Base-by-base conservation (phyloP, 2,888 invertebrate genomes). In the Zaprionus bogoriensis region DNA sequence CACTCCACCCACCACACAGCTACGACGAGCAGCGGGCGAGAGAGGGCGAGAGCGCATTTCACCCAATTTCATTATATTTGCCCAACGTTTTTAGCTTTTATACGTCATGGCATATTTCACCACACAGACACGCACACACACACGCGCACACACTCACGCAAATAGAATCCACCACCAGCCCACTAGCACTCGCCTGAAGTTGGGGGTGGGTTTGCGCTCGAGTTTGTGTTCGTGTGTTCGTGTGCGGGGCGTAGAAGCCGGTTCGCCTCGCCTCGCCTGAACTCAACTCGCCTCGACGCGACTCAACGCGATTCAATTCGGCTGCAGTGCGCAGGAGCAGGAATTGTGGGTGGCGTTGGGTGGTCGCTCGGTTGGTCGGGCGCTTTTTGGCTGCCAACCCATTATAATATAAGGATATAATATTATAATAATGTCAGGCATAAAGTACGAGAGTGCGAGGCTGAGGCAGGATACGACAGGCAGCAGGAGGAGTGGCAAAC, bases 41-140 rank as follows among this genome's bases (percentile, higher is more conserved):
- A 47, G 54, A 36, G 59, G 20, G 14, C 9, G 61, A 61, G 66
- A 61, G 59, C 63, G 71, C 81, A 81, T 87, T 87, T 87, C 86
- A 88, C 86, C 86, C 86, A 87, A 87, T 87, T 87, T 87, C 86
- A 88, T 88, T 87, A 87, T 87, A 79, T 86, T 86, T 83, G 72
- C 87, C 86, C 81, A 85, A 74, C 85, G 81, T 82, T 85, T 87
- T 87, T 82, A 87, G 88, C 87, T 87, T 84, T 80, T 88, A 77
- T 83, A 88, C 86, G 87, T 85, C 87, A 87, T 82, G 87, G 83
- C 83, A 87, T 81, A 85, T 85, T 80, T 80, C 83, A 81, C 85
- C 87, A 75, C 75, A 74, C 81, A 77, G 67, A 83, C 63, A 41
- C 58, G 25, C 4, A 48, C 36, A 62, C 23, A 45, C 28, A 54